Base-by-base conservation (phyloP, 1,140 invertebrate species). In the Danaus melanippus region DNA sequence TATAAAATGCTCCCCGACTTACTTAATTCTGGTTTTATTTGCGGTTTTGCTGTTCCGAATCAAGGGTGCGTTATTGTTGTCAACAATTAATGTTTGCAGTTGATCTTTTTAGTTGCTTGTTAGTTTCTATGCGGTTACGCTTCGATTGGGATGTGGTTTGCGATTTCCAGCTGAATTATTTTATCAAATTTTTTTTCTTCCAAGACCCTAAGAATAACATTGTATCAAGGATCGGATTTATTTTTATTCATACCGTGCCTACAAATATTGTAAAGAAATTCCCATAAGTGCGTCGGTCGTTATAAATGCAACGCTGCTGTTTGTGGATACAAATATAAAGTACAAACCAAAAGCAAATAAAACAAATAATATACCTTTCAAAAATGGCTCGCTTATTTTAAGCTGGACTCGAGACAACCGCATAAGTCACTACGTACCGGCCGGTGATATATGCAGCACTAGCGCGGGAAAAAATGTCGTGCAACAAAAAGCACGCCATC, bases 391-490 rank as follows among this genome's bases (percentile, higher is more conserved):
- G 67, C 73, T 66, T 69, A 79, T 80, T 83, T 79, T 69, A 73
- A 71, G 67, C 66, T 60, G 59, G 69, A 64, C 62, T 54, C 62
- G 64, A 74, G 78, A 73, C 71, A 74, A 68, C 58, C 67, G 75
- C 77, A 83, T 83, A 85, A 85, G 82, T 85, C 82, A 84, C 76
- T 66, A 67, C 53, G 66, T 62, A 58, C 63, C 61, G 64, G 56
- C 62, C 50, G 64, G 79, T 84, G 80, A 86, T 83, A 80, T 77
- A 84, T 82, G 70, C 67, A 60, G 58, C 54, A 71, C 75, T 76
- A 79, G 80, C 76, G 83, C 80, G 80, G 79, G 83, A 86, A 86
- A 86, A 86, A 84, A 84, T 86, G 80, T 84, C 83, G 74, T 71
- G 51, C 69, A 69, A 74, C 73, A 80, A 85, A 85, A 84, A 83